These are phyloP conservation scores for Diplazon laetatorius DNA, from an alignment of 2,888 invertebrate genomes.

Conservation along the genomic window DNA sequence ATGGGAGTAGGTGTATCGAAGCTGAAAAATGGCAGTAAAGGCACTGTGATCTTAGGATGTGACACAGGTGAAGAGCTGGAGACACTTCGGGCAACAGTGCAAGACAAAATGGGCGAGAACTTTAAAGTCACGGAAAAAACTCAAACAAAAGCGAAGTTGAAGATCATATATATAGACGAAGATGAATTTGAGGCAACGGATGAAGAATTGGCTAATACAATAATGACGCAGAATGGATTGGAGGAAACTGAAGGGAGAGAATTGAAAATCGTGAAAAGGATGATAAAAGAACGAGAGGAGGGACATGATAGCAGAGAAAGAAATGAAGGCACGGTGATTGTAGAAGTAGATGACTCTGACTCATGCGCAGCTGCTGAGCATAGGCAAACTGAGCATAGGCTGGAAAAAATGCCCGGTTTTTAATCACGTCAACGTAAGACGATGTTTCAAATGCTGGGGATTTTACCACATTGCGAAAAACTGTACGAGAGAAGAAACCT, in stretches of 20 bases:
- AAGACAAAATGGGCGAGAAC: not conserved
- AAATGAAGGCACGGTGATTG: not conserved
- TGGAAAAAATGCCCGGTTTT: too few species aligned
- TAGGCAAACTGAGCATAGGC: not conserved
- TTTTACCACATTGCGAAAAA: slow-evolving; percentile 2
- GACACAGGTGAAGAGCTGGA: slow-evolving; percentile 21
- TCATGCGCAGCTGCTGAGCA: not conserved
- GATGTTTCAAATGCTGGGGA: too few species aligned
- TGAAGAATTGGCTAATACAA: slow-evolving; percentile 32
- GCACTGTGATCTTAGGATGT: slow-evolving; percentile 31
- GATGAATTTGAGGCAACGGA: slow-evolving; percentile 32
- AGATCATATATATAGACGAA: slow-evolving; percentile 29
- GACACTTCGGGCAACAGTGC: slow-evolving; percentile 4
- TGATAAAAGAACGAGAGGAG: too few species aligned
- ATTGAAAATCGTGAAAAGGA: slow-evolving; percentile 21
- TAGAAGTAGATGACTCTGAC: slow-evolving; percentile 21
- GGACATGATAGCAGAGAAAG: too few species aligned
- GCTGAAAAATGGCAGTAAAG: slow-evolving; percentile 30
- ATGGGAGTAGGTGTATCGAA: slow-evolving; percentile 44
- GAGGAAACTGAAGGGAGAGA: not conserved
- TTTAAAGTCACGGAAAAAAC: slow-evolving; percentile 19
- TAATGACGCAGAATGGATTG: not conserved
- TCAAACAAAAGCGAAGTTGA: slow-evolving; percentile 16
- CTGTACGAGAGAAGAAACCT: slow-evolving; percentile 43
- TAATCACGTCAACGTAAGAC: too few species aligned